Evolutionary conservation across 2,888 invertebrate species (phyloP).

Genomic region (Notodonta ziczac): DNA sequence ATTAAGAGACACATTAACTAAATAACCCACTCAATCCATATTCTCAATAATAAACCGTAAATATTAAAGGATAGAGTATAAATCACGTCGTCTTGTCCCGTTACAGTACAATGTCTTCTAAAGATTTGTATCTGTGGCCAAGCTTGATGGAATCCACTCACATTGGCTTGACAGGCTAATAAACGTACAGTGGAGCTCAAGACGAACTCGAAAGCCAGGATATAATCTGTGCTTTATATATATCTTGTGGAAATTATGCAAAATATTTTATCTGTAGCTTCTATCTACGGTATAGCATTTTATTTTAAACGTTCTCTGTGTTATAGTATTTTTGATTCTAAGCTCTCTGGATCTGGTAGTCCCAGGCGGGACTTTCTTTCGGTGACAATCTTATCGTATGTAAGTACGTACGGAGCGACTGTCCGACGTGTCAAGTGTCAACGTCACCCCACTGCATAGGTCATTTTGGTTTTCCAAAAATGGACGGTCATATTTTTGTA

Average conservation of each 20-base stretch:
- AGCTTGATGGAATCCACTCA: constrained; percentile 36
- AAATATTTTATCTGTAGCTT: constrained; percentile 8
- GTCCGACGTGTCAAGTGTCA: too few species aligned
- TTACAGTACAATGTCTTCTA: constrained; percentile 16
- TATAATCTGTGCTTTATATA: constrained; percentile 15
- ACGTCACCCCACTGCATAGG: too few species aligned
- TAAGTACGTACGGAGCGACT: too few species aligned
- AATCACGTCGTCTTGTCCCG: neutral
- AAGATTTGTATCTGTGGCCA: constrained; percentile 35
- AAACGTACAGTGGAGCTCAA: constrained; percentile 14
- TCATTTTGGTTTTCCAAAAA: too few species aligned
- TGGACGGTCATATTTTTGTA: too few species aligned
- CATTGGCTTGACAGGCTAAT: constrained; percentile 40
- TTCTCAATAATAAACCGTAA: constrained; percentile 2
- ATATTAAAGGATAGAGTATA: neutral
- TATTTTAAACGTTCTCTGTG: neutral
- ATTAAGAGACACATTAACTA: constrained; percentile 1
- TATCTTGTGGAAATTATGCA: constrained; percentile 16
- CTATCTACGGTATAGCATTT: neutral
- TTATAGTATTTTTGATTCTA: too few species aligned
- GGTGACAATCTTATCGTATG: too few species aligned
- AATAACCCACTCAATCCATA: neutral
- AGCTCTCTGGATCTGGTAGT: neutral
- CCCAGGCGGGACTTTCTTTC: too few species aligned
- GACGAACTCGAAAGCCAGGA: neutral